Evolutionary conservation across 2,113 vertebrate species (phyloP).

Genomic region (Pterophyllum scalare): DNA sequence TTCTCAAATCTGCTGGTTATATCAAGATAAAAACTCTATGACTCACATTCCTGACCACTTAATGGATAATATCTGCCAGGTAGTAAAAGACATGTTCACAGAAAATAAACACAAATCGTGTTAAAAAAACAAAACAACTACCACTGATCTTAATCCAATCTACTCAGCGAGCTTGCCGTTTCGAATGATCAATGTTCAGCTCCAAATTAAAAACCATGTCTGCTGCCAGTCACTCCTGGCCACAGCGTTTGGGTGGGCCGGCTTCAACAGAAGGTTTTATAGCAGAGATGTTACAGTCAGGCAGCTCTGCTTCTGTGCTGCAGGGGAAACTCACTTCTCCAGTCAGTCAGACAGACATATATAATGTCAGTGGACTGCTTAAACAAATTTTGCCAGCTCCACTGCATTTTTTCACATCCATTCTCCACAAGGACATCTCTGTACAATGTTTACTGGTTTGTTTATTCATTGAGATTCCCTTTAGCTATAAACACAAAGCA

Average conservation of each 20-base stretch:
- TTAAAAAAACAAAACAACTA: not conserved
- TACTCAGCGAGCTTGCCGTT: constrained; percentile 6
- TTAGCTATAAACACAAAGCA: constrained; percentile 6
- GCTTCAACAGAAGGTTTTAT: constrained; percentile 50
- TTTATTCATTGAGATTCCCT: constrained; percentile 2
- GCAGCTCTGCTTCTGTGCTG: constrained; percentile 20
- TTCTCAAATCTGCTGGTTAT: not conserved
- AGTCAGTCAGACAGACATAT: constrained; percentile 24
- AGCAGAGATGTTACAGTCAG: constrained; percentile 10
- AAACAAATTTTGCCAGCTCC: constrained; percentile 28
- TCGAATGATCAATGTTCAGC: constrained; percentile 42
- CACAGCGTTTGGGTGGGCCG: constrained; percentile 4
- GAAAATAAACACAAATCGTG: constrained; percentile 1
- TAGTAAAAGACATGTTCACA: not conserved
- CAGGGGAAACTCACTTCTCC: constrained; percentile 22
- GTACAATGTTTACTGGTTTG: not conserved
- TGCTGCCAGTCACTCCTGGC: constrained; percentile 29
- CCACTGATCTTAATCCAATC: constrained; percentile 39
- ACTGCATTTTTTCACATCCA: constrained; percentile 25
- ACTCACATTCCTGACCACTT: not conserved
- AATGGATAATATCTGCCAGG: not conserved
- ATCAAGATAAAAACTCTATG: not conserved
- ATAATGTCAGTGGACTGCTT: constrained; percentile 31
- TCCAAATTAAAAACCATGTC: constrained; percentile 48
- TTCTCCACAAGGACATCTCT: not conserved